Base-by-base conservation (phyloP, 2,113 vertebrate species). In the Orycteropus afer region DNA sequence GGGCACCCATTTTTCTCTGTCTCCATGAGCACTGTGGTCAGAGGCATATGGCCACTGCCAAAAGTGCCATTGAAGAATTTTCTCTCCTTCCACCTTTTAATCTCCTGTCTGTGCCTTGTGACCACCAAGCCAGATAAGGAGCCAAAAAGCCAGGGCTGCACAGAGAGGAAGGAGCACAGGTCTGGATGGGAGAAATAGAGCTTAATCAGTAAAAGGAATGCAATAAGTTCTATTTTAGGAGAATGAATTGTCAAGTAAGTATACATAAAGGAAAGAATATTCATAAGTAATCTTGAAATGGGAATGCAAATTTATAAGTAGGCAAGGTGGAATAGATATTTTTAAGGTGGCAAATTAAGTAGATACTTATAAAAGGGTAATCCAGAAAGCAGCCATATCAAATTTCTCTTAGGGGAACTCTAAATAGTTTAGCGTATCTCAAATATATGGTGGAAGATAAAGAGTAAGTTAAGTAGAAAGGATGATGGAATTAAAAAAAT, bases 1-100 rank as follows among this genome's bases (percentile, higher is more conserved):
- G 9, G 10, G 13, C 6, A 3, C 15, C 27, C 13, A 0, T 7
- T 23, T 34, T 67, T 14, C 17, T 12, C 7, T 55, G 2, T 22
- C n/a, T 32, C 51, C 6, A 18, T 2, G 20, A 18, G 13, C 23
- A 10, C 22, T 57, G 3, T 27, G 5, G 1, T 71, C 22, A n/a
- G 15, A 3, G 15, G n/a, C 8, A 11, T 2, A 6, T 6, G 29
- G 40, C 3, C 34, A 67, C 7, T 14, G 18, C 45, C 29, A 25
- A 40, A 53, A 53, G 34, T 4, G 18, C 18, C 71, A 25, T 27
- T 61, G 34, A 27, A 25, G 20, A 79, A n/a, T 55, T 61, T 27
- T 59, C 13, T 59, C 11, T 51, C 23, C 29, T 42, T 69, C 37
- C 15, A 6, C 0, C 11, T 63, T 73, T 34, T 71, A 13, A 49